A percentile compares a stretch with the other conserved stretches of the same genome.
Conservation (phyloP, 2,113 vertebrate genomes). For the Dasypus novemcinctus region DNA sequence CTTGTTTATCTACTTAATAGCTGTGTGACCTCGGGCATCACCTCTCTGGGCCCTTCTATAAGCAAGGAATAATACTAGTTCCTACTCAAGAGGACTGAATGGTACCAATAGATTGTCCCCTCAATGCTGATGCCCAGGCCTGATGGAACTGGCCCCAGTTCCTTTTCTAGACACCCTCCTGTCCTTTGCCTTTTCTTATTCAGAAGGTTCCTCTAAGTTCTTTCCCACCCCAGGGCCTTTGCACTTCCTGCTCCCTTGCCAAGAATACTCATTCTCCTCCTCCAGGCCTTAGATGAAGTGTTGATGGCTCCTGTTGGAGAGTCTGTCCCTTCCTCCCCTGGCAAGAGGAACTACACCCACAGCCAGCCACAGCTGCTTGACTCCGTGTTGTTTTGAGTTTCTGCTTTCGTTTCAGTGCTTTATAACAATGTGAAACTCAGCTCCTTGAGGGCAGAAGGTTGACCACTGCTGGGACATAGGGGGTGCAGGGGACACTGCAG, state of each 20-base stretch:
- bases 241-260: background rate
- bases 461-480: background rate
- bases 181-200: background rate
- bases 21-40: background rate
- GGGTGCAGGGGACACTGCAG: background rate
- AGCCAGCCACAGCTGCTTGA: background rate
- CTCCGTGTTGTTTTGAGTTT: background rate
- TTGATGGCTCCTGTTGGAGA: background rate
- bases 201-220: background rate
- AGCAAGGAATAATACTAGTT: background rate
- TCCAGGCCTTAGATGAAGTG: constrained; percentile 21
- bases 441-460: background rate
- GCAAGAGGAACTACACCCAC: background rate
- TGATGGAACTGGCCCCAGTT: background rate
- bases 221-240: constrained; percentile 18
- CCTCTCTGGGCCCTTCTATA: background rate
- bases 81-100: background rate
- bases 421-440: background rate
- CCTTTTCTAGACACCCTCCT: background rate
- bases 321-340: background rate
- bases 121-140: background rate
- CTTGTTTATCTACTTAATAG: background rate
- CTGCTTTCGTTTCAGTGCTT: background rate
- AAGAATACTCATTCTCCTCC: background rate
- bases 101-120: background rate